Conservation (phyloP, 1,140 invertebrate species). For the Drosophila ohnishii region DNA sequence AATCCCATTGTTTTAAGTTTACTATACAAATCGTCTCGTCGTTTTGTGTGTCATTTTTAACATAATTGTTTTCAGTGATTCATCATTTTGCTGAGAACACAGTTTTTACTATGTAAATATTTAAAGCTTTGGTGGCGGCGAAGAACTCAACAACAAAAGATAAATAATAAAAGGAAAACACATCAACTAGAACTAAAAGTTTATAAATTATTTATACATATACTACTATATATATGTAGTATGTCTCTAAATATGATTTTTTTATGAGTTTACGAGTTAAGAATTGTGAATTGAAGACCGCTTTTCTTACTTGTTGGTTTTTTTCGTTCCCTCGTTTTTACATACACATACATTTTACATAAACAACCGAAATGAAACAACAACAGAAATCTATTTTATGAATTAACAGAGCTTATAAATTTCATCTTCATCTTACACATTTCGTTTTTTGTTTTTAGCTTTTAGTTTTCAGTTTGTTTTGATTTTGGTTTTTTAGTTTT, state of each 20-base stretch:
- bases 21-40: constrained; percentile 74
- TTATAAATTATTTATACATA: constrained; percentile 23
- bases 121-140: constrained; percentile 80
- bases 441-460: constrained; percentile 33
- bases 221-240: constrained; percentile 11
- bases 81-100: constrained; percentile 70
- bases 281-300: constrained; percentile 68
- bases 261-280: constrained; percentile 35
- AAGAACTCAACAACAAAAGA: constrained; percentile 47
- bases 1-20: constrained; percentile 52
- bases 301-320: constrained; percentile 38
- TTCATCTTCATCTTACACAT: constrained; percentile 17
- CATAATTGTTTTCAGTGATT: constrained; percentile 55
- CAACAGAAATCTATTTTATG: constrained; percentile 46
- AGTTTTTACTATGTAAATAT: constrained; percentile 78
- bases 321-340: constrained; percentile 41
- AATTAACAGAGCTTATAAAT: constrained; percentile 59
- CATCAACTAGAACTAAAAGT: constrained; percentile 14
- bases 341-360: constrained; percentile 72
- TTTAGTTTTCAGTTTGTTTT: constrained; percentile 50
- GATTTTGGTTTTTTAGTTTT: constrained; percentile 65
- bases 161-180: constrained; percentile 16
- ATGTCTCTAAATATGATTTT: constrained; percentile 4
- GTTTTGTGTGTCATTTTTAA: constrained; percentile 42
- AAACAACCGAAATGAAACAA: constrained; percentile 70